Conservation (phyloP, 92 coral and sea anemone species). For the Palythoa caribaeorum region DNA sequence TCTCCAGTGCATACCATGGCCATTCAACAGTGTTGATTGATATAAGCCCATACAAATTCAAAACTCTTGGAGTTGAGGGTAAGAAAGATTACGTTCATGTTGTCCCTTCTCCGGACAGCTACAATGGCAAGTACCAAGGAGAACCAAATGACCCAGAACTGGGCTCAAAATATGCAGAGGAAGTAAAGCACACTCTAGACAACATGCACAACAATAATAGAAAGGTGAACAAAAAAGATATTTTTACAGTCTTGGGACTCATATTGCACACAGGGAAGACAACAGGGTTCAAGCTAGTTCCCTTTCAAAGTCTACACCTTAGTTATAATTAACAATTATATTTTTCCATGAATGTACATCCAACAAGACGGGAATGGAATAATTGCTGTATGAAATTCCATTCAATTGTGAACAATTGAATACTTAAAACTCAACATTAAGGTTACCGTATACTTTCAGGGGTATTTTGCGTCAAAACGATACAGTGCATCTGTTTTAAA, state of each 20-base stretch:
- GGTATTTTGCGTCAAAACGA: too few relatives aligned
- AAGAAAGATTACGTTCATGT: conserved; percentile 89
- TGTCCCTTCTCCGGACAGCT: conserved; percentile 89
- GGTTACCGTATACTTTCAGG: too few relatives aligned
- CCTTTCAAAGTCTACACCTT: too few relatives aligned
- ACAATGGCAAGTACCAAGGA: conserved; percentile 90
- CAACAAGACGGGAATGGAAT: too few relatives aligned
- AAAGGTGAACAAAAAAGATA: conserved; percentile 60
- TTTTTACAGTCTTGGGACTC: neutral
- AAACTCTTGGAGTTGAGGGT: conserved; percentile 76
- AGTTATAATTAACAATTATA: too few relatives aligned
- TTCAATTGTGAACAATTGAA: too few relatives aligned
- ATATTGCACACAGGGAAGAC: too few relatives aligned
- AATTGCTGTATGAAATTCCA: too few relatives aligned
- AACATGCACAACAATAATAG: conserved; percentile 79
- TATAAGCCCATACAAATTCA: conserved; percentile 89
- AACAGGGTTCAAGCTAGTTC: too few relatives aligned
- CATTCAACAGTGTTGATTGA: conserved; percentile 90
- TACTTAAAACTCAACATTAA: too few relatives aligned
- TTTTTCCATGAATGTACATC: too few relatives aligned
- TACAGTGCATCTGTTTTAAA: too few relatives aligned
- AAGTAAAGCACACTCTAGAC: conserved; percentile 82
- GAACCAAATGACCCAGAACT: conserved; percentile 71
- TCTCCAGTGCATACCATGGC: conserved; percentile 96
- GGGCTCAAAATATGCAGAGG: conserved; percentile 88